Base-by-base conservation (phyloP, 2,797 vertebrate genomes). In the Odontamblyopus rebecca region DNA sequence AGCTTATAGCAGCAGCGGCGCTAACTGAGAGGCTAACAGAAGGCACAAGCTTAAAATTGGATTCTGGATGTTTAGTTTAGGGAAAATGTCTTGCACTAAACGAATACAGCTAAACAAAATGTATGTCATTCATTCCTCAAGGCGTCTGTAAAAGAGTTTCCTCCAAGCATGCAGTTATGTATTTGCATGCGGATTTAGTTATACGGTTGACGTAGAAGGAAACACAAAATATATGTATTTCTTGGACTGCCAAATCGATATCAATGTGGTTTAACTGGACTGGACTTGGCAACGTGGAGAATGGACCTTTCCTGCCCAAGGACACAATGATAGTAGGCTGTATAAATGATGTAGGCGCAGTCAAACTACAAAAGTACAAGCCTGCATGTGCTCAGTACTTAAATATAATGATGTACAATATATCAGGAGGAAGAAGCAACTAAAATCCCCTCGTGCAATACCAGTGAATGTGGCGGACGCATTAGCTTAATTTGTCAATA, bases 91-190 rank as follows among this genome's bases (percentile, higher is more conserved):
- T 54, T 68, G 63, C 15, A 61, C 27, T 59, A 68, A 8, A 61
- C 19, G 30, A 70, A 29, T 26, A 61, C 32, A 65, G 12, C 48
- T 63, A 61, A 70, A 61, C 19, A 65, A 67, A 72, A 32, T 62
- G 23, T 3, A 56, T 60, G 7, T 67, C 70, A 73, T 72, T 73
- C 38, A 30, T 62, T 61, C 48, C 18, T 6, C 50, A 18, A 74
- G 59, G 66, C 67, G 61, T 70, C 65, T 73, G 67, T 71, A 2
- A 26, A 71, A 69, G n/a, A 63, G 18, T 23, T 71, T 73, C 76
- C 11, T 71, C 16, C 38, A 18, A n/a, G 53, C 5, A 5, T 41
- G n/a, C n/a, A 61, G 74, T 77, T 61, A 4, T 50, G n/a, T 26
- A 64, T 76, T 75, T 63, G 32, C 6, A 74, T 64, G 71, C 26